Conservation (phyloP, 92 coral and sea anemone genomes). For the Palythoa heliodiscus region DNA sequence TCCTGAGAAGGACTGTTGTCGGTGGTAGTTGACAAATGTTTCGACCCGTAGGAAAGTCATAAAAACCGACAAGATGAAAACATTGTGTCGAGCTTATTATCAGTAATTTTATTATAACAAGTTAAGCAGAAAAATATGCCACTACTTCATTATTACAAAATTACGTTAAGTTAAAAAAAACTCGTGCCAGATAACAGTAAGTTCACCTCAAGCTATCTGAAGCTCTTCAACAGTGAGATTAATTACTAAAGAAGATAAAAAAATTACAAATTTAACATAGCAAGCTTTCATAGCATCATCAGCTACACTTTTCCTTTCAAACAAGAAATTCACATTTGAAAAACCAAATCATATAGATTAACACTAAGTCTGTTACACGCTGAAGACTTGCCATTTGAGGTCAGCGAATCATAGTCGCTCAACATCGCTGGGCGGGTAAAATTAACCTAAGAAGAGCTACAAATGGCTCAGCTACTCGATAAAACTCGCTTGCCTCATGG, state of each 20-base stretch:
- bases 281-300: not conserved
- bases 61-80: too few species aligned
- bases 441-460: too few species aligned
- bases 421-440: too few species aligned
- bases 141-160: not conserved
- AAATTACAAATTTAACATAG: not conserved
- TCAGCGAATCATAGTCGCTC: too few species aligned
- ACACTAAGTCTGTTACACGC: not conserved
- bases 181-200: not conserved
- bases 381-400: too few species aligned
- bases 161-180: not conserved
- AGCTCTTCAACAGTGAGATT: not conserved
- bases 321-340: conserved; percentile 23
- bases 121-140: not conserved
- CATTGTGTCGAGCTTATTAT: not conserved
- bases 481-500: too few species aligned
- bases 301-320: not conserved
- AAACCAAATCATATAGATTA: not conserved
- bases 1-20: too few species aligned
- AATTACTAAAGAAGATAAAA: not conserved
- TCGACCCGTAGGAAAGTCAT: too few species aligned
- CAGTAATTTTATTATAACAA: not conserved
- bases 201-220: not conserved
- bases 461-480: too few species aligned
- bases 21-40: too few species aligned